Base-by-base conservation (phyloP, 2,888 invertebrate species). In the Digitonthophagus gazella region DNA sequence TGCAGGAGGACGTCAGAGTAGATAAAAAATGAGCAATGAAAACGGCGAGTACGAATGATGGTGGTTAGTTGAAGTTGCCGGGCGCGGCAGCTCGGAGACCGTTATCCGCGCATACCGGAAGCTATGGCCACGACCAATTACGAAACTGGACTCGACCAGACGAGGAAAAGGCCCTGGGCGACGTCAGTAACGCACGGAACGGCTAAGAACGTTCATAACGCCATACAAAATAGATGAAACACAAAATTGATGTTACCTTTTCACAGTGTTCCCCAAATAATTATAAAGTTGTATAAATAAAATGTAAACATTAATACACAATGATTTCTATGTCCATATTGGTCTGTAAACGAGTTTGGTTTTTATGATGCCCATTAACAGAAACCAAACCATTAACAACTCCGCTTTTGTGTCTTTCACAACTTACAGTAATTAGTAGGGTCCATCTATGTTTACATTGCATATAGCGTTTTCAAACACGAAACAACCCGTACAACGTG, bases 91-190 rank as follows among this genome's bases (percentile, higher is more conserved):
- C 28, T 44, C 28, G 8, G 28, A 44, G 28, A 61, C 61, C 61
- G 61, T 61, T 61, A 61, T 18, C 61, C 61, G 61, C 20, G 61
- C 61, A 61, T 61, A 61, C 61, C 61, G 61, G 61, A 61, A 61
- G 61, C 19, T 19, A 20, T 20, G 61, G 20, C 61, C 61, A 61
- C 20, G 20, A 61, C 61, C 61, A 61, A 61, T 61, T 61, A 61
- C 61, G 18, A 61, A 61, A 61, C 28, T 44, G 28, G 28, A 44
- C 28, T 44, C 28, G 28, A 44, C 28, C 28, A 44, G 28, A 44
- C 28, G 8, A 44, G 28, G 11, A 44, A 44, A 44, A 44, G 28
- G 28, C 28, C 11, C 3, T 11, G 28, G 28, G 28, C 28, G 28
- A 44, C 28, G 28, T 44, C 28, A 44, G 28, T 44, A 44, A 44